Evolutionary conservation across 2,113 vertebrate species (phyloP), one percentile per base, ranked within the genome.

Genomic region (Daphoenositta chrysoptera): DNA sequence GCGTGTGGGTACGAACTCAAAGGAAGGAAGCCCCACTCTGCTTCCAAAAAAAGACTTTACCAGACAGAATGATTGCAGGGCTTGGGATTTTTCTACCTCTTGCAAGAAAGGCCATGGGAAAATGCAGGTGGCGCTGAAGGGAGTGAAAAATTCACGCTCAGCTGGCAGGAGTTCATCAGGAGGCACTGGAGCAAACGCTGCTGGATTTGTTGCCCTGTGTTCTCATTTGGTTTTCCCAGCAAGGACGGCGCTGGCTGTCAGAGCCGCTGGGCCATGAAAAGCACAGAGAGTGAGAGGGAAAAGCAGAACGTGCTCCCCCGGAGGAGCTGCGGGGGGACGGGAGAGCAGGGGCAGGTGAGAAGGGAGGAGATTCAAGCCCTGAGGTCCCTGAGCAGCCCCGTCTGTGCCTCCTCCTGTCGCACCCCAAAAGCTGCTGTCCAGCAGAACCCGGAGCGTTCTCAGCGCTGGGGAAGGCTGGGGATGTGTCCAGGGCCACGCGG

Each of bases 361-460:
- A 35, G 0, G 2, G 22, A 13, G 15, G 17, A 7, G 44, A 15
- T 9, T 66, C 58, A 1, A 21, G 13, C 63, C 23, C 24, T 13
- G 31, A 3, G 0, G 3, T 13, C 45, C 48, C 18, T 7, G 37
- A 17, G 40, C 56, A 56, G 37, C 45, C 45, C 28, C 31, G 39
- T 15, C 84, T 44, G 64, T 19, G 42, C 15, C 56, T 18, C 20
- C 47, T 40, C 0, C 0, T 28, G 60, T 4, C 11, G 28, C 60
- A 44, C 45, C 73, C 30, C 58, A 42, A 39, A 51, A 19, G 30
- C 2, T 37, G 53, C 57, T 70, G n/a, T 5, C 64, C 35, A 1
- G 19, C 1, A 14, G 68, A 21, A 6, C 17, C 20, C 47, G 2
- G 13, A 11, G 3, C 0, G 3, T 4, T 15, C 39, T n/a, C n/a